These are phyloP conservation scores for Clarias gariepinus DNA, from an alignment of 2,113 vertebrate species.

Conservation along the genomic window DNA sequence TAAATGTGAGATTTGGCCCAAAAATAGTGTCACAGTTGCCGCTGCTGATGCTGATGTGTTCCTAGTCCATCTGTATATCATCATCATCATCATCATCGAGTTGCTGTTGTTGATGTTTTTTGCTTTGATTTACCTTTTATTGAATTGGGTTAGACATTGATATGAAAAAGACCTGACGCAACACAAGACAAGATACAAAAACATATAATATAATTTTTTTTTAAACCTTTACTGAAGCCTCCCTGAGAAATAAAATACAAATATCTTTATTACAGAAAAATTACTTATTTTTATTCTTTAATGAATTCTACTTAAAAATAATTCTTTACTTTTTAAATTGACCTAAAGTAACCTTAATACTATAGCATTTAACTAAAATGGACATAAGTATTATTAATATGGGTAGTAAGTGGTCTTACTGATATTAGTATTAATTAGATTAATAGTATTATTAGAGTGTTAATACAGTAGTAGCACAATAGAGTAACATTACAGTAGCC, in stretches of 20 bases:
- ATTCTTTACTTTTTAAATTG: too few species aligned
- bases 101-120: neutral
- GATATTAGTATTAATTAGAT: neutral
- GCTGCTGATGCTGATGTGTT: neutral
- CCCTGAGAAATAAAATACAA: neutral
- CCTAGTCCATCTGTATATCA: neutral
- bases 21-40: conserved; percentile 5
- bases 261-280: neutral
- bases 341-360: neutral
- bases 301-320: neutral
- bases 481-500: too few species aligned
- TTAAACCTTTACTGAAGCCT: too few species aligned
- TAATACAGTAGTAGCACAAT: neutral
- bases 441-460: neutral
- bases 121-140: neutral
- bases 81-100: neutral
- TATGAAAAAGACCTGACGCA: neutral
- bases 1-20: neutral
- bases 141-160: neutral
- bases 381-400: neutral
- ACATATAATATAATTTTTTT: too few species aligned
- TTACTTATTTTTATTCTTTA: neutral
- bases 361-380: neutral
- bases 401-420: neutral
- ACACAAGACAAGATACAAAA: neutral